Evolutionary conservation across 37 sponge, comb jelly and placozoan genomes (phyloP).

Genomic region (Axinella damicornis): DNA sequence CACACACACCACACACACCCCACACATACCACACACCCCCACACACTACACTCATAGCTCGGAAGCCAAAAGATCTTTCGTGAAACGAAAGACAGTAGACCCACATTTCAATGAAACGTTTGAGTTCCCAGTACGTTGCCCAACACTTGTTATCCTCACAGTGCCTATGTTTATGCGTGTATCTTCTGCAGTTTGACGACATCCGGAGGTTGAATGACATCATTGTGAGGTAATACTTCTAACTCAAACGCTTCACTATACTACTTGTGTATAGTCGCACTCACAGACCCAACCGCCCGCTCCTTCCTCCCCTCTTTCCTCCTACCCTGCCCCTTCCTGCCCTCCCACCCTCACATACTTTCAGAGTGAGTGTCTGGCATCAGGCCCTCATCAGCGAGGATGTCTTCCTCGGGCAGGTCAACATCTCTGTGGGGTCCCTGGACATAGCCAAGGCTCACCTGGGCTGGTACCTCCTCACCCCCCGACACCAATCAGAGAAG

Average conservation of each 20-base stretch:
- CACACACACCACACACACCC: too few relatives aligned
- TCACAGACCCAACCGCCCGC: not conserved
- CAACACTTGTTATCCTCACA: not conserved
- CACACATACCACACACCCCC: too few relatives aligned
- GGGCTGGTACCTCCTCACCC: conserved; percentile 52
- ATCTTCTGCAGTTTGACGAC: not conserved
- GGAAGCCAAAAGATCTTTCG: conserved; percentile 41
- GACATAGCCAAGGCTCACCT: not conserved
- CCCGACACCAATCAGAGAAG: conserved; percentile 17
- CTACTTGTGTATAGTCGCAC: too few relatives aligned
- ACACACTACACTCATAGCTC: conserved; percentile 26
- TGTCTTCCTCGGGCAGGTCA: conserved; percentile 69
- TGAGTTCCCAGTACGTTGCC: conserved; percentile 44
- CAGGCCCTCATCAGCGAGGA: conserved; percentile 33
- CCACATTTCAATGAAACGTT: conserved; percentile 64
- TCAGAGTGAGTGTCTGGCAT: conserved; percentile 51
- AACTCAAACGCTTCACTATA: too few relatives aligned
- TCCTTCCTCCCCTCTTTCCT: not conserved
- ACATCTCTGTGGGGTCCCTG: conserved; percentile 29
- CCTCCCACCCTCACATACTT: too few relatives aligned
- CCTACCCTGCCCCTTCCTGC: not conserved
- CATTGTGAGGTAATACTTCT: conserved; percentile 15
- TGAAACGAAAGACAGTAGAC: conserved; percentile 44
- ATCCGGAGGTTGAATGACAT: not conserved
- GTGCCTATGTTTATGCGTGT: not conserved